phyloP scores from a whole-genome alignment of 92 coral and sea anemone species.

The Virgularia gustaviana region DNA sequence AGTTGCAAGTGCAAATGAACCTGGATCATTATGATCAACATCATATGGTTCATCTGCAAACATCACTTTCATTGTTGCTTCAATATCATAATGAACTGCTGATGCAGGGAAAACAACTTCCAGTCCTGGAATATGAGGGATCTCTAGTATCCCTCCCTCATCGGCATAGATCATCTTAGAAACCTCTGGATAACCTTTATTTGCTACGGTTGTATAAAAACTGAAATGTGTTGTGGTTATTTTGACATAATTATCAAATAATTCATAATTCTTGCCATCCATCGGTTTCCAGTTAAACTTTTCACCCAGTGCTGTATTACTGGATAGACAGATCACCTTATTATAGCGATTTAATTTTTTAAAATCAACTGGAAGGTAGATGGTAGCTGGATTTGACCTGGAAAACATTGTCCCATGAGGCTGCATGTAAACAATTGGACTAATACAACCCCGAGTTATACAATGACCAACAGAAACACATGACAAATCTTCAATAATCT shows the following conservation, averaged over 20 bases:
- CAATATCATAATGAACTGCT: constrained; percentile 74
- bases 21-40: constrained; percentile 69
- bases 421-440: constrained; percentile 68
- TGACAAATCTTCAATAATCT: constrained; percentile 66
- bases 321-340: constrained; percentile 70
- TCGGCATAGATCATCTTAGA: constrained; percentile 70
- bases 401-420: constrained; percentile 89
- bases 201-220: constrained; percentile 77
- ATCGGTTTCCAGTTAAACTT: constrained; percentile 64
- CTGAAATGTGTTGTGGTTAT: constrained; percentile 83
- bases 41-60: constrained; percentile 92
- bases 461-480: constrained; percentile 58
- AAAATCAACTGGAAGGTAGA: constrained; percentile 72
- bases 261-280: constrained; percentile 60
- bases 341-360: constrained; percentile 52
- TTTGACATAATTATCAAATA: constrained; percentile 62
- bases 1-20: constrained; percentile 71
- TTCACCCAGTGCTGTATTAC: constrained; percentile 76
- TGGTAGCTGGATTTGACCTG: constrained; percentile 73
- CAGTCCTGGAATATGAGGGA: constrained; percentile 85
- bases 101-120: constrained; percentile 86
- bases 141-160: constrained; percentile 74
- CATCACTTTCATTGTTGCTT: constrained; percentile 80
- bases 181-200: constrained; percentile 83
- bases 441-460: constrained; percentile 64